A percentile compares a stretch with the other conserved stretches of the same genome.
Conservation (phyloP, 1,140 invertebrate species). For the Brachionus angularis region DNA sequence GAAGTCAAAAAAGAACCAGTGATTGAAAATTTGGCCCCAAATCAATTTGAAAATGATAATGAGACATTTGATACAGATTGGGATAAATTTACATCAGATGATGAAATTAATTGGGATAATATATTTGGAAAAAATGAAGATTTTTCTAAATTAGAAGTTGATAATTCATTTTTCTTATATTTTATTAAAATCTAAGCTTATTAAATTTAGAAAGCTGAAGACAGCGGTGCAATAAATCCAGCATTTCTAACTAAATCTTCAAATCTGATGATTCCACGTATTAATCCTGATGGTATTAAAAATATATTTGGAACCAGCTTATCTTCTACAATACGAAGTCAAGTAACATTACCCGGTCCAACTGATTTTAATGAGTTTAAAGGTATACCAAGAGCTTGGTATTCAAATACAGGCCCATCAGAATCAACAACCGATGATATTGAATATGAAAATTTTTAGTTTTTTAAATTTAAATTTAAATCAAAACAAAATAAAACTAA, state of each 20-base stretch:
- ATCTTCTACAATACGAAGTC: constrained; percentile 14
- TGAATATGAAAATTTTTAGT: constrained; percentile 14
- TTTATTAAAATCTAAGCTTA: not conserved
- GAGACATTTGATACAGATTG: constrained; percentile 1
- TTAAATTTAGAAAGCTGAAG: constrained; percentile 14
- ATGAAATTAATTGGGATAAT: constrained; percentile 28
- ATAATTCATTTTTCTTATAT: not conserved
- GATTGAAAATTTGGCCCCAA: not conserved
- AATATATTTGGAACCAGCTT: constrained; percentile 5
- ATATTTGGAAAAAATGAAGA: constrained; percentile 17
- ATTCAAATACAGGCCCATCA: not conserved
- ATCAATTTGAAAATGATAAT: not conserved
- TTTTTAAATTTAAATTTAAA: not conserved
- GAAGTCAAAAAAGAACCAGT: not conserved
- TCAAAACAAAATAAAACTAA: too few species aligned
- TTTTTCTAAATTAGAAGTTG: not conserved
- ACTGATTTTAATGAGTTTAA: constrained; percentile 6
- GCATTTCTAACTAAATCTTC: not conserved
- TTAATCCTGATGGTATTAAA: constrained; percentile 3
- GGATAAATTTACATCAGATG: constrained; percentile 22
- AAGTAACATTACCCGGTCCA: constrained; percentile 16
- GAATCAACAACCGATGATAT: constrained; percentile 11
- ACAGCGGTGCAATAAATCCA: constrained; percentile 6
- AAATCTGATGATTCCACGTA: constrained; percentile 23
- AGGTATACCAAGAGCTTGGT: constrained; percentile 23